A percentile compares a stretch with the other conserved stretches of the same genome.
Conservation (phyloP, 2,113 vertebrate genomes). For the Leptocoma aspasia region DNA sequence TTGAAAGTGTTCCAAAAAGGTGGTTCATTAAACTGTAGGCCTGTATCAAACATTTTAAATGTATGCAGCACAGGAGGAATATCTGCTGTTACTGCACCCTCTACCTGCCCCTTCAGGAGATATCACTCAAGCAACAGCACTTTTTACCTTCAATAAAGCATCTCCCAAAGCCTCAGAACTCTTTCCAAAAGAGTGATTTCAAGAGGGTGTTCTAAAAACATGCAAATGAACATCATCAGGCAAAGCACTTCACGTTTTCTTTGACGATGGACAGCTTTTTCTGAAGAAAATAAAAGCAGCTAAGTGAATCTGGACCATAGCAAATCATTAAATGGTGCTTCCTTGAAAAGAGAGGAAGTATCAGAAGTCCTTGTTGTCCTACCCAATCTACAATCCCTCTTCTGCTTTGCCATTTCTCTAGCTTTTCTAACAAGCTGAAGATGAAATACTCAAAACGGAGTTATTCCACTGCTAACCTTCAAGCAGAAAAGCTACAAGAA, state of each 20-base stretch:
- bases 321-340: neutral
- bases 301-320: neutral
- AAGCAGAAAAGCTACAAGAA: neutral
- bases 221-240: neutral
- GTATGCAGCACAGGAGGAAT: neutral
- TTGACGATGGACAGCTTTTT: neutral
- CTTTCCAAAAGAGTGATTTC: neutral
- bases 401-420: neutral
- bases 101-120: neutral
- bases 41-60: neutral
- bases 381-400: neutral
- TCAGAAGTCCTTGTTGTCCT: neutral
- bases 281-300: neutral
- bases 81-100: neutral
- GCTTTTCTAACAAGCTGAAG: neutral
- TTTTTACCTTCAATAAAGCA: neutral
- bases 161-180: neutral
- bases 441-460: neutral
- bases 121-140: neutral
- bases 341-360: neutral
- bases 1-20: neutral
- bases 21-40: neutral
- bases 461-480: neutral
- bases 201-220: neutral
- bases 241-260: neutral